These are phyloP conservation scores for Lutraria rhynchaena DNA, from an alignment of 1,140 invertebrate genomes.

Conservation along the genomic window DNA sequence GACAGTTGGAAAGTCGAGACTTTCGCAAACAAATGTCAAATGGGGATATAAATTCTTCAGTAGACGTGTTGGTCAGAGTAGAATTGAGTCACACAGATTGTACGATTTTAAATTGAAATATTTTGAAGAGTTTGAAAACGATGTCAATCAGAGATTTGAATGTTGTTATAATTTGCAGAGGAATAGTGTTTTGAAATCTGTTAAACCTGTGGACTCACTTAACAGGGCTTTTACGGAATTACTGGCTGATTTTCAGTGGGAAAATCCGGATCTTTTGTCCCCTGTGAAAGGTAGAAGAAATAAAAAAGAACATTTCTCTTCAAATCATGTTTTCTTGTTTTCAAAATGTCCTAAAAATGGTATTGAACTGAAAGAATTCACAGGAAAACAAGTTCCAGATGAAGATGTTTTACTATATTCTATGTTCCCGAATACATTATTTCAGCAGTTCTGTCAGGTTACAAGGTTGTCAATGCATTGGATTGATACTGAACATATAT, in stretches of 20 bases:
- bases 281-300: constrained; percentile 64
- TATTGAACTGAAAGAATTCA: constrained; percentile 61
- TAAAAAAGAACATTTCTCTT: neutral
- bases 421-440: constrained; percentile 64
- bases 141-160: constrained; percentile 57
- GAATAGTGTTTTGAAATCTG: neutral
- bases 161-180: neutral
- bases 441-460: constrained; percentile 59
- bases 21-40: constrained; percentile 51
- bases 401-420: constrained; percentile 67
- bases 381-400: constrained; percentile 70
- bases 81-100: constrained; percentile 55
- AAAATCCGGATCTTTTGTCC: constrained; percentile 69
- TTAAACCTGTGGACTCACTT: constrained; percentile 54
- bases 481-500: constrained; percentile 63
- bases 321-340: constrained; percentile 67
- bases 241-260: constrained; percentile 72
- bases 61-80: constrained; percentile 45
- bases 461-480: constrained; percentile 62
- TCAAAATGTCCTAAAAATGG: constrained; percentile 60
- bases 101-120: constrained; percentile 70
- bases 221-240: constrained; percentile 67
- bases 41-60: constrained; percentile 76
- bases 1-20: constrained; percentile 11
- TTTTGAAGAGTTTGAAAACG: constrained; percentile 76